Evolutionary conservation across 2,113 vertebrate species (phyloP).

Genomic region (Dissostichus mawsoni): DNA sequence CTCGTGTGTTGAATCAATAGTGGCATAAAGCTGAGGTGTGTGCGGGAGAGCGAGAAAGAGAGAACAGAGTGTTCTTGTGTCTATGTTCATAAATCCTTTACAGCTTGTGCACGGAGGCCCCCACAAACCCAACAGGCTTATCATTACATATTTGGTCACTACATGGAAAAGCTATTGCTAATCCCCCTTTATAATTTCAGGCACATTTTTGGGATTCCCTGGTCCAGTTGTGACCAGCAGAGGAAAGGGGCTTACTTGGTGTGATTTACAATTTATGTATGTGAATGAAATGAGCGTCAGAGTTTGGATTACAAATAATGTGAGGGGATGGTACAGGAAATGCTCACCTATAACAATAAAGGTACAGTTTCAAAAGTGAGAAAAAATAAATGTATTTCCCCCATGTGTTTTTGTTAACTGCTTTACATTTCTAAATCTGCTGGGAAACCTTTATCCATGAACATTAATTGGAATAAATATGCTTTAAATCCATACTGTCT

Average conservation of each 20-base stretch:
- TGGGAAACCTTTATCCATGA: conserved; percentile 19
- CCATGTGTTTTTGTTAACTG: neutral
- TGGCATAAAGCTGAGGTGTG: conserved; percentile 68
- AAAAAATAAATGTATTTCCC: neutral
- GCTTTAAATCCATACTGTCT: conserved; percentile 16
- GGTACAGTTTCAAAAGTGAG: neutral
- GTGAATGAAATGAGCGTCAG: neutral
- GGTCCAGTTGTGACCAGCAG: conserved; percentile 62
- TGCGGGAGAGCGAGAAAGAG: conserved; percentile 12
- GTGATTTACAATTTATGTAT: neutral
- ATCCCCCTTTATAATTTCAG: conserved; percentile 81
- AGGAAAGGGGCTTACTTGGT: conserved; percentile 5
- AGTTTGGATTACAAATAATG: neutral
- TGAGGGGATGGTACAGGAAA: neutral
- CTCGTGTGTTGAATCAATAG: conserved; percentile 58
- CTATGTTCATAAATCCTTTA: conserved; percentile 69
- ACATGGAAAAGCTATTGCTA: conserved; percentile 65
- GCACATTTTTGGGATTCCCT: conserved; percentile 80
- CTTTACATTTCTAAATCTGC: conserved; percentile 4
- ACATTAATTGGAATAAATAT: conserved; percentile 32
- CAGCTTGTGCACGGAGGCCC: conserved; percentile 54
- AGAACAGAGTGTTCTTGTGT: conserved; percentile 80
- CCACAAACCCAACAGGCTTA: conserved; percentile 68
- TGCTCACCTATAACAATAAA: neutral
- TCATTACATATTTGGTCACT: conserved; percentile 70